Conservation (phyloP, 1,140 invertebrate species). For the Sycophila sp. region DNA sequence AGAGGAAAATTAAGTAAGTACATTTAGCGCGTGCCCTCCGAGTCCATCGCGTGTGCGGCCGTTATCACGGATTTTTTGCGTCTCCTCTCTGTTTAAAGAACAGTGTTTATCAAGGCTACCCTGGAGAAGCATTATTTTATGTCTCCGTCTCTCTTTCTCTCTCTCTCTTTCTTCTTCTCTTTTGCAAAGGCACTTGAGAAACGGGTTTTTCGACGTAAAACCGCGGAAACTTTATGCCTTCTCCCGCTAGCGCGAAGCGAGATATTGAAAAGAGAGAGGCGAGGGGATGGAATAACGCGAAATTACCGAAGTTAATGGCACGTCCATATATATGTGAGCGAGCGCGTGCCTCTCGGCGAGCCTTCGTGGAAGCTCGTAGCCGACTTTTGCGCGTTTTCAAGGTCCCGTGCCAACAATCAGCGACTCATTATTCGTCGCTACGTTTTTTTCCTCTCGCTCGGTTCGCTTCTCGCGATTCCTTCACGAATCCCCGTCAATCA, state of each 20-base stretch:
- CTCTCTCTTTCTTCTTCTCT: not conserved
- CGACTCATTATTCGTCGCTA: constrained; percentile 24
- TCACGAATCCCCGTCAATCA: constrained; percentile 1
- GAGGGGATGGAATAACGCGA: constrained; percentile 1
- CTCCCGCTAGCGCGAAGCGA: not conserved
- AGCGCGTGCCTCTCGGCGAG: not conserved
- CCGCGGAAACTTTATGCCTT: no score
- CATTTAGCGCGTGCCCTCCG: not conserved
- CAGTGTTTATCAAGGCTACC: not conserved
- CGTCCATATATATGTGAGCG: not conserved
- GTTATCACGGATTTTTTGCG: not conserved
- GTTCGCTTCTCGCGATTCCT: not conserved
- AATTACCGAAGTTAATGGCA: constrained; percentile 19
- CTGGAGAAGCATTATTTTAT: not conserved
- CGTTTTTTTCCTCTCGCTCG: not conserved
- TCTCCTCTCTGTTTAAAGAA: not conserved
- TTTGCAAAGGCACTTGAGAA: not conserved
- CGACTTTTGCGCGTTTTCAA: constrained; percentile 8
- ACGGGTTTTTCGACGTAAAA: not conserved
- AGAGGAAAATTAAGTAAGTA: not conserved
- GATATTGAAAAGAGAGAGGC: no score
- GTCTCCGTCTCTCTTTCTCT: constrained; percentile 5
- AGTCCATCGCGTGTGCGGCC: not conserved
- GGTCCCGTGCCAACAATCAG: constrained; percentile 10
- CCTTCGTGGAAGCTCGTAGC: not conserved